phyloP scores from a whole-genome alignment of 1,140 invertebrate species.

The Saccostrea glomerata region DNA sequence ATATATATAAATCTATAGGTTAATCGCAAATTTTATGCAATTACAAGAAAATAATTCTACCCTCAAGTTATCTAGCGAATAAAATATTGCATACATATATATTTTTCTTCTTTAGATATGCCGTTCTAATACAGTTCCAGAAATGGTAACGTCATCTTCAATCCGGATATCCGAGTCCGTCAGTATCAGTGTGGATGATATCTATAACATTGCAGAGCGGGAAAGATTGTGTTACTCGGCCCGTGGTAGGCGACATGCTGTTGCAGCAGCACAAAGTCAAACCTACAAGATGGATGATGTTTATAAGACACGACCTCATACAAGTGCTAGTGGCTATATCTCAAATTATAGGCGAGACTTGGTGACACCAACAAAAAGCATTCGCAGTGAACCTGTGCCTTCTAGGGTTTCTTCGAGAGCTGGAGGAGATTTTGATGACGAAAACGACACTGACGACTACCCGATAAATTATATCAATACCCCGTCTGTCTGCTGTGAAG shows the following conservation, averaged over 20 bases:
- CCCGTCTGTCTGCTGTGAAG: slow-evolving; percentile 61
- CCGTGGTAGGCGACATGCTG: slow-evolving; percentile 43
- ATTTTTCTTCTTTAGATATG: slow-evolving; percentile 32
- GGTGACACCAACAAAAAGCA: slow-evolving; percentile 55
- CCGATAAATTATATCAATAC: slow-evolving; percentile 46
- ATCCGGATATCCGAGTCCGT: slow-evolving; percentile 8
- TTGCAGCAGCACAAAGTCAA: slow-evolving; percentile 40
- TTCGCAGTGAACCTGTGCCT: slow-evolving; percentile 56
- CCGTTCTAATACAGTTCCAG: slow-evolving; percentile 38
- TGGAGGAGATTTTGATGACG: slow-evolving; percentile 39
- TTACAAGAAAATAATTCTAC: neutral
- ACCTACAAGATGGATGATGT: slow-evolving; percentile 52
- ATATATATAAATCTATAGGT: neutral
- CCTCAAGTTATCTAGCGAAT: neutral
- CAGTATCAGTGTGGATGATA: slow-evolving; percentile 49
- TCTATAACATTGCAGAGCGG: slow-evolving; percentile 47
- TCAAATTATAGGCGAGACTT: slow-evolving; percentile 39
- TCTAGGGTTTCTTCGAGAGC: slow-evolving; percentile 50
- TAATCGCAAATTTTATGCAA: neutral
- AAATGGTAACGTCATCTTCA: neutral
- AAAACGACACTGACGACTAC: slow-evolving; percentile 38
- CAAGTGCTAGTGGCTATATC: slow-evolving; percentile 55
- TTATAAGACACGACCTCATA: slow-evolving; percentile 46
- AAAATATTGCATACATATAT: neutral
- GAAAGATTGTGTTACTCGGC: slow-evolving; percentile 52